These are phyloP conservation scores for Timandra comae DNA, from an alignment of 2,888 invertebrate genomes.

Conservation along the genomic window DNA sequence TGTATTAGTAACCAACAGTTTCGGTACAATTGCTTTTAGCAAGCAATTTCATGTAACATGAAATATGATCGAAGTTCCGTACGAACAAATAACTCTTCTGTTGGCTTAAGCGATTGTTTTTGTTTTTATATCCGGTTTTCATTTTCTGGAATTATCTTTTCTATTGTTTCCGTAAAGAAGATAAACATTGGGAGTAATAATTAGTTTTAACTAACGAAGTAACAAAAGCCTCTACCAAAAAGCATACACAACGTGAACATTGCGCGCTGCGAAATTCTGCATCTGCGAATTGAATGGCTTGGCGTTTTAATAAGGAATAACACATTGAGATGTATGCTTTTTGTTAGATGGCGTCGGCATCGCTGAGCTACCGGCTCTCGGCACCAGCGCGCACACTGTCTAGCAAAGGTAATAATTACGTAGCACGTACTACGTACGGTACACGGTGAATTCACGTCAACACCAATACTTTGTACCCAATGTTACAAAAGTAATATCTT, in stretches of 20 bases:
- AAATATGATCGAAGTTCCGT: slow-evolving; percentile 9
- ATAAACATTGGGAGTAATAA: no score
- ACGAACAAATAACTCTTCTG: slow-evolving; percentile 5
- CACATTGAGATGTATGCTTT: slow-evolving; percentile 52
- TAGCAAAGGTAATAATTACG: slow-evolving; percentile 27
- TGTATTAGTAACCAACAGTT: slow-evolving; percentile 3
- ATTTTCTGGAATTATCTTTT: background rate
- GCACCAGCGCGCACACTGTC: slow-evolving; percentile 4
- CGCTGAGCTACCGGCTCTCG: slow-evolving; percentile 11
- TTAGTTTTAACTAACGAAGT: no score
- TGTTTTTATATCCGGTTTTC: background rate
- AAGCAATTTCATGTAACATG: slow-evolving; percentile 8
- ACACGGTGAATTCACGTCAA: no score
- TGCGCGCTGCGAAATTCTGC: slow-evolving; percentile 47
- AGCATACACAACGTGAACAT: slow-evolving; percentile 41
- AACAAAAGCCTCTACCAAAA: slow-evolving; percentile 41
- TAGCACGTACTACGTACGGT: no score
- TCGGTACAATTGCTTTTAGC: slow-evolving; percentile 8
- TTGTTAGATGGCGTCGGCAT: slow-evolving; percentile 53
- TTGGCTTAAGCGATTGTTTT: slow-evolving; percentile 3
- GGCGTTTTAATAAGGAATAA: slow-evolving; percentile 43
- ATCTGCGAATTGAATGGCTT: slow-evolving; percentile 58
- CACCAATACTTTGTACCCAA: no score
- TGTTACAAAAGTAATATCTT: no score
- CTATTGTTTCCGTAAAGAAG: no score